Conservation (phyloP, 2,797 vertebrate species). For the Apodemus agrarius region DNA sequence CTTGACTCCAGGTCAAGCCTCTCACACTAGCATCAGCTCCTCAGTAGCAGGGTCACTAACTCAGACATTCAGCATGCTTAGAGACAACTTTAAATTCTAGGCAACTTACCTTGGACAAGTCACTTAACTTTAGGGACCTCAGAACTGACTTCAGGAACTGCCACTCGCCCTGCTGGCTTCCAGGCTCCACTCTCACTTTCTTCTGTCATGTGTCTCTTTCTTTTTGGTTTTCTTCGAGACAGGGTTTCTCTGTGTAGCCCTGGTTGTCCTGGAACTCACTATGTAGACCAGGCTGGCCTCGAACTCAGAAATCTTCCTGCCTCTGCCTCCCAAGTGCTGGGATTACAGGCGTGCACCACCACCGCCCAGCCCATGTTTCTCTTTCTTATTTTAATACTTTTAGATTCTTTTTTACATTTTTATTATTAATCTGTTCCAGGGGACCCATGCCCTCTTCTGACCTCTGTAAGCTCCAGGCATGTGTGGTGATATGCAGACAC, state of each 20-base stretch:
- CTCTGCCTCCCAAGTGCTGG: too few relatives aligned
- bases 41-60: not conserved
- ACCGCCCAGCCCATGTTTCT: too few relatives aligned
- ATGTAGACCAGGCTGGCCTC: too few relatives aligned
- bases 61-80: not conserved
- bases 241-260: too few relatives aligned
- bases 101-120: not conserved
- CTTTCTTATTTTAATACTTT: not conserved
- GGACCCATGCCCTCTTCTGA: not conserved
- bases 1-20: not conserved
- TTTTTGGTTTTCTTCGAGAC: too few relatives aligned
- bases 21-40: not conserved
- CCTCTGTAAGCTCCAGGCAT: not conserved
- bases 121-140: not conserved
- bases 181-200: not conserved
- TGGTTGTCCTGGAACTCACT: too few relatives aligned
- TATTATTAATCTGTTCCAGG: not conserved
- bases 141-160: not conserved
- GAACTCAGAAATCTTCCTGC: too few relatives aligned
- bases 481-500: not conserved
- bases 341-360: too few relatives aligned
- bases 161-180: not conserved
- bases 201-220: not conserved
- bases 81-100: not conserved
- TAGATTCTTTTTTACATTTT: not conserved